phyloP scores from a whole-genome alignment of 2,888 invertebrate species.

The Cybosia mesomella region DNA sequence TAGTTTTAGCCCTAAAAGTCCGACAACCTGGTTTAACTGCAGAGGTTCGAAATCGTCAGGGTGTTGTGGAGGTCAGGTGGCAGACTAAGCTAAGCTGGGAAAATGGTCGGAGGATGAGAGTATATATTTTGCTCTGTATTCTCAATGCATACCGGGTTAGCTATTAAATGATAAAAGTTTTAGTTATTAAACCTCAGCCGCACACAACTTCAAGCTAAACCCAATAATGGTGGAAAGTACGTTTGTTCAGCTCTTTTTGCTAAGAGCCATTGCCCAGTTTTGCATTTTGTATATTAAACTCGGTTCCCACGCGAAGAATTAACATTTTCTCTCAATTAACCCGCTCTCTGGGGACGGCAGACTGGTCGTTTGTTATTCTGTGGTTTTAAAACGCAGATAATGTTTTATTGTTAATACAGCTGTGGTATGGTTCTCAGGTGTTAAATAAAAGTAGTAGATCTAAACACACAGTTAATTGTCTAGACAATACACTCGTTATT shows the following conservation, averaged over 20 bases:
- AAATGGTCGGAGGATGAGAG: too few species aligned
- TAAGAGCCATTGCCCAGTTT: conserved; percentile 20
- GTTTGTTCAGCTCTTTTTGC: conserved; percentile 28
- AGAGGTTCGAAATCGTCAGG: too few species aligned
- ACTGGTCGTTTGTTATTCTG: not conserved
- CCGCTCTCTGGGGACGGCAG: not conserved
- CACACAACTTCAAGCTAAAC: conserved; percentile 13
- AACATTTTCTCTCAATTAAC: conserved; percentile 18
- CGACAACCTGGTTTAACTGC: too few species aligned
- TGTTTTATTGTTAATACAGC: not conserved
- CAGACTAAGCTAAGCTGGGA: too few species aligned
- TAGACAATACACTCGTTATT: too few species aligned
- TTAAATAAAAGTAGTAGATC: too few species aligned
- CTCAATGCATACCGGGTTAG: not conserved
- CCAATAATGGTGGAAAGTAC: conserved; percentile 24
- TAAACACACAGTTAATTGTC: too few species aligned
- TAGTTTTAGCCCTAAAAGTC: too few species aligned
- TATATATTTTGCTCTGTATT: not conserved
- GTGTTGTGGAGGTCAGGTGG: too few species aligned
- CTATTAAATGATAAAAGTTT: not conserved
- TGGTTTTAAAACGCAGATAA: not conserved
- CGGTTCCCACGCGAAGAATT: conserved; percentile 4
- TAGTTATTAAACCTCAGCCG: conserved; percentile 9
- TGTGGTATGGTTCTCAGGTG: too few species aligned
- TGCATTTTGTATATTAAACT: conserved; percentile 32